phyloP scores from a whole-genome alignment of 2,888 invertebrate species.

The Hipparchia sbordonii region DNA sequence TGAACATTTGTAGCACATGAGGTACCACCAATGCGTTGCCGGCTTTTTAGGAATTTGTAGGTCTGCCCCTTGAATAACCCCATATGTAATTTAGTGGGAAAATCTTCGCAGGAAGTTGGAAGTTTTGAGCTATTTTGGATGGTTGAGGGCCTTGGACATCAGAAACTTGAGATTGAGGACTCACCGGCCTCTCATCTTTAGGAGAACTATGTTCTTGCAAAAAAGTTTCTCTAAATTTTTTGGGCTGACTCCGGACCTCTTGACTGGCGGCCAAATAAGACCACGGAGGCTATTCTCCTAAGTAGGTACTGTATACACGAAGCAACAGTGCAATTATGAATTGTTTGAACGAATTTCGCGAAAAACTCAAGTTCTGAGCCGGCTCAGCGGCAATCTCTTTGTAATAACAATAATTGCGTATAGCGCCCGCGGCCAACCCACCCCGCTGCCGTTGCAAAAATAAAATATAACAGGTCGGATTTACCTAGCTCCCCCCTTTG shows the following conservation, averaged over 20 bases:
- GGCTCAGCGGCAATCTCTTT: conserved; percentile 77
- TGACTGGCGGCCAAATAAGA: no score
- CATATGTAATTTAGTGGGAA: no score
- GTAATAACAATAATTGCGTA: conserved; percentile 82
- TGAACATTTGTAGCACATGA: no score
- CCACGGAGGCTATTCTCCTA: no score
- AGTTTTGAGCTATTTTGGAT: conserved; percentile 73
- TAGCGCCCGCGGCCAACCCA: conserved; percentile 65
- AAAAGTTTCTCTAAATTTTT: no score
- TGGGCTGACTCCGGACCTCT: no score
- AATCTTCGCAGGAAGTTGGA: no score
- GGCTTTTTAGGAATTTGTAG: no score
- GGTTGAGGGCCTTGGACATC: conserved; percentile 65
- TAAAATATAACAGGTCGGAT: conserved; percentile 64
- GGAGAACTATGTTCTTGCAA: conserved; percentile 55
- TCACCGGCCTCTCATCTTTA: conserved; percentile 83
- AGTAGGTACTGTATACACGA: background rate
- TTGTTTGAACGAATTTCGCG: conserved; percentile 62
- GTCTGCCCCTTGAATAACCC: no score
- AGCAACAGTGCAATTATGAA: conserved; percentile 56
- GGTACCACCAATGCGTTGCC: no score
- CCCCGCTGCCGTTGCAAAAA: conserved; percentile 55
- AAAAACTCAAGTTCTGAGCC: conserved; percentile 68
- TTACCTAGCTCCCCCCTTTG: conserved; percentile 69
- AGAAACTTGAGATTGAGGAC: conserved; percentile 80